Evolutionary conservation across 2,888 invertebrate genomes (phyloP).

Genomic region (Apamea crenata): DNA sequence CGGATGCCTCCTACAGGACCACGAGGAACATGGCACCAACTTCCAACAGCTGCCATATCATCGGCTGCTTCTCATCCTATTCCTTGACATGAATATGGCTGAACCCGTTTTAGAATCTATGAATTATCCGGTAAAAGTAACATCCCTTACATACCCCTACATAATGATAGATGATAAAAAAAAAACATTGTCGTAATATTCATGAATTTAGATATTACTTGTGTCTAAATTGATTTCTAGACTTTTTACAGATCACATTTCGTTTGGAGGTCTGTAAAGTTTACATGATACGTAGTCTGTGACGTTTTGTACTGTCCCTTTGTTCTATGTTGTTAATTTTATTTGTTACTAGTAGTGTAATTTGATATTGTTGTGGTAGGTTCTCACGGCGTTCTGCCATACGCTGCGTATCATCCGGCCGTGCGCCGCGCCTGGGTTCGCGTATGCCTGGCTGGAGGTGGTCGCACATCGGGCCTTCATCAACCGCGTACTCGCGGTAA

Average conservation of each 20-base stretch:
- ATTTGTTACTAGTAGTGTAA: constrained; percentile 3
- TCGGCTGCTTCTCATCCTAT: constrained; percentile 98
- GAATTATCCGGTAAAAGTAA: constrained; percentile 93
- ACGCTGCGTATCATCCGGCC: constrained; percentile 98
- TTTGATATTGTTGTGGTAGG: constrained; percentile 80
- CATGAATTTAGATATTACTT: constrained; percentile 1
- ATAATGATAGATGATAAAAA: neutral
- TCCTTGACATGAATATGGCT: constrained; percentile 98
- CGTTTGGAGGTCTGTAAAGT: constrained; percentile 34
- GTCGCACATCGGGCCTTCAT: constrained; percentile 99
- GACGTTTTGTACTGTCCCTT: constrained; percentile 15
- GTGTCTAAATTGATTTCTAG: constrained; percentile 22
- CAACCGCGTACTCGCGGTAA: constrained; percentile 97
- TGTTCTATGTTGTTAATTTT: constrained; percentile 6
- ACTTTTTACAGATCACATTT: constrained; percentile 34
- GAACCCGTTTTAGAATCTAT: constrained; percentile 98
- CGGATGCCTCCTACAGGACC: constrained; percentile 98
- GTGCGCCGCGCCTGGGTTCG: constrained; percentile 98
- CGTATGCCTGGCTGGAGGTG: constrained; percentile 99
- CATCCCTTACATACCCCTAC: neutral
- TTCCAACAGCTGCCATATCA: constrained; percentile 99
- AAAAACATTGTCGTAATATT: neutral
- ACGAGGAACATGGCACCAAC: constrained; percentile 96
- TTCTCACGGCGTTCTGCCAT: constrained; percentile 98
- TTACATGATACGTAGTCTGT: constrained; percentile 19